Evolutionary conservation across 2,888 invertebrate genomes (phyloP), one percentile per base, ranked within the genome.

Genomic region (Chymomyza procnemis): DNA sequence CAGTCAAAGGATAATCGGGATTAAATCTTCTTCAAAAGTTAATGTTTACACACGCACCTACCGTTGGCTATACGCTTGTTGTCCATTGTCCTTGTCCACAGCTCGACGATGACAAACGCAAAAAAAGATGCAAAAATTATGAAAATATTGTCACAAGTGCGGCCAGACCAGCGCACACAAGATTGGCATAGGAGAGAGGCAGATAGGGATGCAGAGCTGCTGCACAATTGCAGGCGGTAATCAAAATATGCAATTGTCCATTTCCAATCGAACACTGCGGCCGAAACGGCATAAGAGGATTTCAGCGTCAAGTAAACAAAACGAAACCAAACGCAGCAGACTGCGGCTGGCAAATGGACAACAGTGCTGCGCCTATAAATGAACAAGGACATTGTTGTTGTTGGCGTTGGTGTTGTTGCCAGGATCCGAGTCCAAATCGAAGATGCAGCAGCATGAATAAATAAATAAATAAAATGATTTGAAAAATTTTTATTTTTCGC

Each of bases 11-110:
- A 90, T 90, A 90, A 90, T 90, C 90, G 80, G 90, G 87, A 87
- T 90, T 89, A 90, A 87, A 87, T 88, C 83, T 88, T 88, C 90
- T 90, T 90, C 85, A 88, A 90, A 89, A 90, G 89, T 90, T 90
- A 90, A 90, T 90, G 88, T 89, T 89, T 89, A 87, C 82, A 84
- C 83, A 88, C 89, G 89, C 89, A 89, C 90, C 89, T 88, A 87
- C 90, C 83, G 83, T 81, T 75, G 85, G 75, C 85, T 68, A 82
- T 76, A 74, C 76, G 76, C n/a, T n/a, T 6, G 62, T 8, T 6
- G 56, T 50, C 48, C 16, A 16, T 50, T n/a, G 48, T 50, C 16
- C 48, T 4, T 16, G 19, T 18, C 6, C 50, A 18, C 18, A 14
- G 50, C 6, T 50, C 50, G 16, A 67, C 72, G 70, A 73, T 73